Conservation (phyloP, 2,888 invertebrate genomes). For the Drosophila diplacantha region DNA sequence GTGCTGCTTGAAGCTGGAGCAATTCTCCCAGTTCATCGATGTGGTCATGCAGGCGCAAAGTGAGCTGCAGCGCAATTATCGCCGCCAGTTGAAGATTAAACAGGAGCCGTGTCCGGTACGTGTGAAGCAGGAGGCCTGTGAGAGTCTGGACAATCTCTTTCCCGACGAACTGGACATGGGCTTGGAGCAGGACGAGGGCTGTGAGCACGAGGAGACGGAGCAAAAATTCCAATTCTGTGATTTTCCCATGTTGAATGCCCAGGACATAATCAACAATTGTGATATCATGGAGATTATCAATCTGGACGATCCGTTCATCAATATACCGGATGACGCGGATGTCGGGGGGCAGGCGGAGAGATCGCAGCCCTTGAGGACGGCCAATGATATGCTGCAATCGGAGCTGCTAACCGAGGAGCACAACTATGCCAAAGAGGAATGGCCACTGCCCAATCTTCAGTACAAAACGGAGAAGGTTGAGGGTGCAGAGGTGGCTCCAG, state of each 20-base stretch:
- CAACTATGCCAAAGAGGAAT: constrained; percentile 76
- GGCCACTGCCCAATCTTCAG: constrained; percentile 61
- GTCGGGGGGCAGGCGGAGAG: constrained; percentile 50
- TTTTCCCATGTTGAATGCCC: constrained; percentile 74
- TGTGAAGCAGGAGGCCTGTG: constrained; percentile 76
- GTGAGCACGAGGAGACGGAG: constrained; percentile 69
- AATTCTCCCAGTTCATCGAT: constrained; percentile 75
- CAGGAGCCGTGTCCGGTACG: constrained; percentile 75
- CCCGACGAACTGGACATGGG: constrained; percentile 69
- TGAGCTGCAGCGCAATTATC: constrained; percentile 71
- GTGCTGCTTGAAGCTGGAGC: constrained; percentile 71
- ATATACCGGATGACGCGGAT: constrained; percentile 76
- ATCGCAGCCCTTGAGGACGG: constrained; percentile 27
- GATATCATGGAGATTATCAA: constrained; percentile 78
- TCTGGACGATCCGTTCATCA: constrained; percentile 76
- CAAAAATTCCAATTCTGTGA: constrained; percentile 76
- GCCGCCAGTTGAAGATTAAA: constrained; percentile 75
- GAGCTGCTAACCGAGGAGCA: constrained; percentile 74
- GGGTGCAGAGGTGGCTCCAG: constrained; percentile 15
- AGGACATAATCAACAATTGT: constrained; percentile 77
- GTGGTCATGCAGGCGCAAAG: constrained; percentile 75
- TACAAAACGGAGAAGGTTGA: constrained; percentile 76
- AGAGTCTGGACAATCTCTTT: constrained; percentile 72
- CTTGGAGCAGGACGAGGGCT: constrained; percentile 54
- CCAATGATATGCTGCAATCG: constrained; percentile 65